phyloP scores from a whole-genome alignment of 2,113 vertebrate genomes.

The Geothlypis trichas region DNA sequence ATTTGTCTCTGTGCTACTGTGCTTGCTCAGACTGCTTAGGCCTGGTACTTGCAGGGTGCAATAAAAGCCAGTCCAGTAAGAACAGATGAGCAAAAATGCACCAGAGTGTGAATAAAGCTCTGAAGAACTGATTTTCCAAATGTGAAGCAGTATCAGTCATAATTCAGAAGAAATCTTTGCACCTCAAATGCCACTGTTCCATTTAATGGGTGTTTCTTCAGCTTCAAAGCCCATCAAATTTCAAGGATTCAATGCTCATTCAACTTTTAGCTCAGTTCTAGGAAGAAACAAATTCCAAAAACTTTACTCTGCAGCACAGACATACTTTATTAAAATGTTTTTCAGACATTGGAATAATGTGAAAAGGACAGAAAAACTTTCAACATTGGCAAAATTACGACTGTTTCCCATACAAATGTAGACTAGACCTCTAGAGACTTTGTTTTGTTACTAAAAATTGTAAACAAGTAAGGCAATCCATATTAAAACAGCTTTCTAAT shows the following conservation, averaged over 20 bases:
- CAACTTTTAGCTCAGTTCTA: background rate
- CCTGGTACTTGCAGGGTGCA: background rate
- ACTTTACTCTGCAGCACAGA: background rate
- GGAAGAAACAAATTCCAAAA: background rate
- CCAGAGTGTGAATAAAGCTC: background rate
- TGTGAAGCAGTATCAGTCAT: background rate
- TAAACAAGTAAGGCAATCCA: conserved; percentile 27
- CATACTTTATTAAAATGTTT: background rate
- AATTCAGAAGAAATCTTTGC: background rate
- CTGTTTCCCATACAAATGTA: background rate
- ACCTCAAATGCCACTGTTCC: background rate
- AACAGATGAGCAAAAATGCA: background rate
- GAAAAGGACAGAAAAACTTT: background rate
- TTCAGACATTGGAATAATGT: background rate
- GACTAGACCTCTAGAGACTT: background rate
- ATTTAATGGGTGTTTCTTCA: background rate
- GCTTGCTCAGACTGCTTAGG: background rate
- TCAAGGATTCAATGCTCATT: background rate
- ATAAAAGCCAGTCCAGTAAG: background rate
- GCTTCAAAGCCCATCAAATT: background rate
- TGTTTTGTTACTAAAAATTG: background rate
- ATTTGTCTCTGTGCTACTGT: background rate
- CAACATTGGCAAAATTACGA: background rate
- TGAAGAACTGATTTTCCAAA: background rate
- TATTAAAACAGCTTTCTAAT: conserved; percentile 65